Percentiles rank a stretch among this genome's conserved stretches.
Evolutionary conservation across 2,797 vertebrate genomes (phyloP).

Genomic region (Loriculus beryllinus): DNA sequence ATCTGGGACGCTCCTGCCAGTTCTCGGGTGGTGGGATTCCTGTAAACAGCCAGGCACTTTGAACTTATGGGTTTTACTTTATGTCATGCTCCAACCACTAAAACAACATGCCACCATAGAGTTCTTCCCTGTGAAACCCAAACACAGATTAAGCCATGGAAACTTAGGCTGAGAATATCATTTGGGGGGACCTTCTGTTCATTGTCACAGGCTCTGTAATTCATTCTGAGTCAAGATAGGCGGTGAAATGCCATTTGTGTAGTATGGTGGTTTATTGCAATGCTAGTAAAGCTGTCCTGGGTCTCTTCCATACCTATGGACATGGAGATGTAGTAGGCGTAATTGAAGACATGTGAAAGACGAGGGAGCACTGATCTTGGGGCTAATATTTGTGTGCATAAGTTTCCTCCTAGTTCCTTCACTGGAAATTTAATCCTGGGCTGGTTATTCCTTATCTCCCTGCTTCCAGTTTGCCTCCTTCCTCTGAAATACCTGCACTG

Average conservation of each 20-base stretch:
- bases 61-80: slow-evolving; percentile 73
- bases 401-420: background rate
- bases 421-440: background rate
- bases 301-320: background rate
- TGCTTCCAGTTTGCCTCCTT: background rate
- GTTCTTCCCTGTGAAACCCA: slow-evolving; percentile 62
- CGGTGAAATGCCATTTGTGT: fast-evolving
- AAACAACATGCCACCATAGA: slow-evolving; percentile 64
- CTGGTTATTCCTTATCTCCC: background rate
- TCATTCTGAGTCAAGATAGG: background rate
- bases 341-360: background rate
- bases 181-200: slow-evolving; percentile 26
- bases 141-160: slow-evolving; percentile 64
- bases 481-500: background rate
- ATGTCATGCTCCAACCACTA: slow-evolving; percentile 74
- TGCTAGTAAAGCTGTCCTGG: background rate
- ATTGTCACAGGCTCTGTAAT: background rate
- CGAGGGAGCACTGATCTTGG: background rate
- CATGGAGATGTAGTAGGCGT: background rate
- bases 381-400: background rate
- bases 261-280: background rate
- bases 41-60: slow-evolving; percentile 73
- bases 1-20: slow-evolving; percentile 62
- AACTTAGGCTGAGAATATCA: slow-evolving; percentile 43
- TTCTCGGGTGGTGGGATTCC: slow-evolving; percentile 71